Evolutionary conservation across 2,888 invertebrate genomes (phyloP).

Genomic region (Celastrina argiolus): DNA sequence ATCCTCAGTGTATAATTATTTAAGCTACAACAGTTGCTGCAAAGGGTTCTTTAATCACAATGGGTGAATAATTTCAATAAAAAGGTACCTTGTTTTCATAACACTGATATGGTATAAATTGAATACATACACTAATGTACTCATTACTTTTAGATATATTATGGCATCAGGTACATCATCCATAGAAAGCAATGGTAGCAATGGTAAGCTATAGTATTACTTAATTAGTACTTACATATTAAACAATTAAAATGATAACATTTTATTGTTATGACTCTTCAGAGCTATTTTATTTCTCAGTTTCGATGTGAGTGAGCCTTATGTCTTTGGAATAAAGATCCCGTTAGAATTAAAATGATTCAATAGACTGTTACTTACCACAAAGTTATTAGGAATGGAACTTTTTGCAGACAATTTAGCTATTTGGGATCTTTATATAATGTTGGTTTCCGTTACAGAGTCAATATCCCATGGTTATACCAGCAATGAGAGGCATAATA

Average conservation of each 20-base stretch:
- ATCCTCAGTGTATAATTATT: constrained; percentile 45
- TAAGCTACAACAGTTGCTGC: constrained; percentile 17
- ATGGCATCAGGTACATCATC: constrained; percentile 90
- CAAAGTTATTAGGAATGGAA: too few relatives aligned
- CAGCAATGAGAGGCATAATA: constrained; percentile 62
- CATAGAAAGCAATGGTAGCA: constrained; percentile 86
- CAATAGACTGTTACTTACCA: too few relatives aligned
- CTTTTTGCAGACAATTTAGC: too few relatives aligned
- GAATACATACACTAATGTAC: background rate
- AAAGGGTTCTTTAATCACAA: background rate
- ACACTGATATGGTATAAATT: background rate
- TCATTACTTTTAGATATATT: constrained; percentile 59
- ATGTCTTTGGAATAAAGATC: too few relatives aligned
- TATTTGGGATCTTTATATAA: background rate
- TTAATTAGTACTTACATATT: too few relatives aligned
- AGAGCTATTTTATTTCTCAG: too few relatives aligned
- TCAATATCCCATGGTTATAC: constrained; percentile 72
- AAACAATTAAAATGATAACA: too few relatives aligned
- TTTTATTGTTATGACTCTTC: too few relatives aligned
- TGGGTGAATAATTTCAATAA: constrained; percentile 18
- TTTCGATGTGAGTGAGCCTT: too few relatives aligned
- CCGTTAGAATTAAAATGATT: too few relatives aligned
- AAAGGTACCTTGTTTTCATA: constrained; percentile 19
- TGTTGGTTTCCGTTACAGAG: constrained; percentile 64
- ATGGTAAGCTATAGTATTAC: constrained; percentile 63